Conservation (phyloP, 30 jellyfish, hydroid and myxozoan genomes). For the Rhopilema esculentum region DNA sequence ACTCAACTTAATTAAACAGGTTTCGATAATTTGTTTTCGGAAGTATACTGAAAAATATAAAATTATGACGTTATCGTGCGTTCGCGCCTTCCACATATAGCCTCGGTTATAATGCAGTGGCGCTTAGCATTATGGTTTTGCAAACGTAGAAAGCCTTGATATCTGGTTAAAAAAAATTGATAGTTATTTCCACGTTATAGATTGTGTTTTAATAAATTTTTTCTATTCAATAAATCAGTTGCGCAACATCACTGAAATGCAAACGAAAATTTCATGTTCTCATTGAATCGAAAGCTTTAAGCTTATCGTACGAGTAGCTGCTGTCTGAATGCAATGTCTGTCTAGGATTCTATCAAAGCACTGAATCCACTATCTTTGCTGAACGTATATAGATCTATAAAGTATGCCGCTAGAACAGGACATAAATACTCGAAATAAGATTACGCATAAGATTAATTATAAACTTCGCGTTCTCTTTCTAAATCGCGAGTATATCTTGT, state of each 20-base stretch:
- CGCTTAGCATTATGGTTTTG: too few species aligned
- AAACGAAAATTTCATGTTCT: too few species aligned
- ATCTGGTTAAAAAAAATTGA: neutral
- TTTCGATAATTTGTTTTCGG: too few species aligned
- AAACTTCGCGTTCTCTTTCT: conserved; percentile 32
- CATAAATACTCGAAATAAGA: conserved; percentile 52
- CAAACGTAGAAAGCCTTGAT: neutral
- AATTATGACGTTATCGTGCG: neutral
- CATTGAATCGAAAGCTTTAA: too few species aligned
- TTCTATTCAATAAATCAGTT: too few species aligned
- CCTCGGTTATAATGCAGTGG: too few species aligned
- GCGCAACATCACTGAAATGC: too few species aligned
- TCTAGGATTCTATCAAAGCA: too few species aligned
- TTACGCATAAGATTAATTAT: conserved; percentile 44
- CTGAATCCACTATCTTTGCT: neutral
- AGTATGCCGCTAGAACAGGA: conserved; percentile 61
- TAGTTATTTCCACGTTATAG: too few species aligned
- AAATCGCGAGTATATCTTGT: conserved; percentile 64
- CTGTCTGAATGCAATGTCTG: too few species aligned
- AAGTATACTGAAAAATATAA: neutral
- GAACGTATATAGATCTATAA: neutral
- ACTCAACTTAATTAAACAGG: neutral
- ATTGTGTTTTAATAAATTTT: too few species aligned
- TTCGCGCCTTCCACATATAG: neutral
- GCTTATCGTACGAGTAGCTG: too few species aligned